phyloP scores from a whole-genome alignment of 2,797 vertebrate genomes.

The Schizopygopsis malacanthus region DNA sequence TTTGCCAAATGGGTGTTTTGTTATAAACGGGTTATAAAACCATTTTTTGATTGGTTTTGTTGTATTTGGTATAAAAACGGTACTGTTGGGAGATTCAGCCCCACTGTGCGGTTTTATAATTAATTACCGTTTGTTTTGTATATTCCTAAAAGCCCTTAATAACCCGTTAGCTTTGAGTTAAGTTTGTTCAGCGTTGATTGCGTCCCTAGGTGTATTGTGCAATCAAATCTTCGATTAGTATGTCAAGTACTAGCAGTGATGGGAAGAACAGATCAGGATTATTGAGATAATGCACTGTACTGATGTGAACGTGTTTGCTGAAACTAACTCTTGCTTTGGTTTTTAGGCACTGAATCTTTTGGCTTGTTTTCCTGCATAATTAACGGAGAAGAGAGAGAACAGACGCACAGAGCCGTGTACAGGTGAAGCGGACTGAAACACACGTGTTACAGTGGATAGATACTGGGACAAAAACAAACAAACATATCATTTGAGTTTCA shows the following conservation, averaged over 20 bases:
- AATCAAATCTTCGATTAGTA: neutral
- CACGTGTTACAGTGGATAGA: neutral
- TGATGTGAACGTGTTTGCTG: neutral
- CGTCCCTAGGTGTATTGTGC: neutral
- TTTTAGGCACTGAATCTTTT: conserved; percentile 90
- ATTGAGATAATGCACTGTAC: neutral
- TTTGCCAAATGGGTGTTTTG: too few relatives aligned
- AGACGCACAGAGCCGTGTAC: conserved; percentile 93
- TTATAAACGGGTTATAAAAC: too few relatives aligned
- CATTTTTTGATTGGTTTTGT: too few relatives aligned
- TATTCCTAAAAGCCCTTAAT: neutral
- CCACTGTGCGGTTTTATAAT: too few relatives aligned
- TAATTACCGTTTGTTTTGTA: neutral
- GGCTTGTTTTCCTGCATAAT: conserved; percentile 93
- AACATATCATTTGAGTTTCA: neutral
- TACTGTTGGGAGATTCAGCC: too few relatives aligned
- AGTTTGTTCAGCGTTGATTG: neutral
- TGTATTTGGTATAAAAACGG: too few relatives aligned
- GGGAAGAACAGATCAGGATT: neutral
- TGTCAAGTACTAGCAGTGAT: neutral
- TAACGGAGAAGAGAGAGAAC: conserved; percentile 92
- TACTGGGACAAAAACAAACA: neutral
- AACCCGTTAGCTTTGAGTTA: neutral
- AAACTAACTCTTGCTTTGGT: neutral
- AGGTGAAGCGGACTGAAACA: conserved; percentile 78